Evolutionary conservation across 2,113 vertebrate genomes (phyloP).

Genomic region (Chunga burmeisteri): DNA sequence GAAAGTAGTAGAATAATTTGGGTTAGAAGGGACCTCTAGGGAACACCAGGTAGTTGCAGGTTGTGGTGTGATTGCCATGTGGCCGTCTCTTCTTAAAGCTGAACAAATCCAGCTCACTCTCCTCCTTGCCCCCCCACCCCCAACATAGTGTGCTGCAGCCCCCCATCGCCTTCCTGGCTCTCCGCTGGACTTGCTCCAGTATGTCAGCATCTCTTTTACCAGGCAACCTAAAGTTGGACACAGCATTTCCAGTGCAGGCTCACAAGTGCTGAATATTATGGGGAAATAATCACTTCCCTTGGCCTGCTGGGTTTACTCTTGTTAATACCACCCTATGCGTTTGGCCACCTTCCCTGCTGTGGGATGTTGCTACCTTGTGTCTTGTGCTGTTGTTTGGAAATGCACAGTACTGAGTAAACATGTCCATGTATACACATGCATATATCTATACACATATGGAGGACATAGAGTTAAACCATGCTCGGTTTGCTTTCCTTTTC

Average conservation of each 20-base stretch:
- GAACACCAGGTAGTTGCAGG: neutral
- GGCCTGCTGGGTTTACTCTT: neutral
- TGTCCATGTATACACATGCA: neutral
- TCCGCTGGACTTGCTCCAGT: neutral
- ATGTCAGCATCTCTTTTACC: neutral
- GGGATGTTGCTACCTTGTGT: neutral
- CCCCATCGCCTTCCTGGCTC: neutral
- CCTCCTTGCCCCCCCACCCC: neutral
- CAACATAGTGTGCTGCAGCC: neutral
- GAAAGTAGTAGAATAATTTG: neutral
- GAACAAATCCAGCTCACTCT: neutral
- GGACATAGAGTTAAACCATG: neutral
- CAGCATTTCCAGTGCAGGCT: neutral
- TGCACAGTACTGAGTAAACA: neutral
- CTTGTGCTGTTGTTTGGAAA: neutral
- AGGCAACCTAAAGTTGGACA: neutral
- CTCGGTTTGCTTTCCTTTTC: neutral
- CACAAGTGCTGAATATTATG: neutral
- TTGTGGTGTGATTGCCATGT: neutral
- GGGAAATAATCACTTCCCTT: neutral
- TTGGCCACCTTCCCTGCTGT: neutral
- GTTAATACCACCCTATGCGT: neutral
- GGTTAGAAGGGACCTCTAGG: neutral
- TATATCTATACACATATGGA: neutral
- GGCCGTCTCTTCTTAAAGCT: neutral